Conservation (phyloP, 2,797 vertebrate species). For the Euthynnus affinis region DNA sequence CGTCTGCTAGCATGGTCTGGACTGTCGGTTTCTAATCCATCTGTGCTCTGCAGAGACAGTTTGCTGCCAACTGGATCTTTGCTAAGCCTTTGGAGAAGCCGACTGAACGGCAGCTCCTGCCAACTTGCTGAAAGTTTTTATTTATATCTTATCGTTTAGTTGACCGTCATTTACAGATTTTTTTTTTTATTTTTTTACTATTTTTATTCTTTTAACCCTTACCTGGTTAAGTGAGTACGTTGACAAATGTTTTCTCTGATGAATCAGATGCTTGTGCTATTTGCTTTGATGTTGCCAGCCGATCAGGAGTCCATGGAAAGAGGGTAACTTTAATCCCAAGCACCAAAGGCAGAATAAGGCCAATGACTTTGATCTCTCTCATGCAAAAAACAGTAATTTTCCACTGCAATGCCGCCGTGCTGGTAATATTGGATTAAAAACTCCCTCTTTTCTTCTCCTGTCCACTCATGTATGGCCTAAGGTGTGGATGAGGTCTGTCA, state of each 20-base stretch:
- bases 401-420: conserved; percentile 76
- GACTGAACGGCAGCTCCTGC: conserved; percentile 56
- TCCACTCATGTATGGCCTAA: conserved; percentile 80
- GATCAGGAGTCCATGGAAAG: conserved; percentile 67
- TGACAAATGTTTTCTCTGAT: conserved; percentile 75
- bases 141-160: conserved; percentile 66
- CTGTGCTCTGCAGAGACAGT: conserved; percentile 74
- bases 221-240: conserved; percentile 59
- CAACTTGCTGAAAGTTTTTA: conserved; percentile 74
- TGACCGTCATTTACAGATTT: conserved; percentile 36
- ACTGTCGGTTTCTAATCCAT: conserved; percentile 78
- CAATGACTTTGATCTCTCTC: conserved; percentile 84
- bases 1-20: conserved; percentile 71
- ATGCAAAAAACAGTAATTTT: conserved; percentile 81
- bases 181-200: neutral
- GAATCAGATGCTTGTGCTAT: conserved; percentile 62
- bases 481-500: conserved; percentile 69
- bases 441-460: conserved; percentile 76
- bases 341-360: conserved; percentile 78
- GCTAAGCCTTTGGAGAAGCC: conserved; percentile 76
- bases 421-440: conserved; percentile 84
- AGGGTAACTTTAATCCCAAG: conserved; percentile 77
- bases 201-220: conserved; percentile 41
- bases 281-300: conserved; percentile 80
- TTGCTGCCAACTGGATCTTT: conserved; percentile 77